A percentile compares a stretch with the other conserved stretches of the same genome.
Evolutionary conservation across 2,113 vertebrate species (phyloP).

Genomic region (Psammodynastes pulverulentus): DNA sequence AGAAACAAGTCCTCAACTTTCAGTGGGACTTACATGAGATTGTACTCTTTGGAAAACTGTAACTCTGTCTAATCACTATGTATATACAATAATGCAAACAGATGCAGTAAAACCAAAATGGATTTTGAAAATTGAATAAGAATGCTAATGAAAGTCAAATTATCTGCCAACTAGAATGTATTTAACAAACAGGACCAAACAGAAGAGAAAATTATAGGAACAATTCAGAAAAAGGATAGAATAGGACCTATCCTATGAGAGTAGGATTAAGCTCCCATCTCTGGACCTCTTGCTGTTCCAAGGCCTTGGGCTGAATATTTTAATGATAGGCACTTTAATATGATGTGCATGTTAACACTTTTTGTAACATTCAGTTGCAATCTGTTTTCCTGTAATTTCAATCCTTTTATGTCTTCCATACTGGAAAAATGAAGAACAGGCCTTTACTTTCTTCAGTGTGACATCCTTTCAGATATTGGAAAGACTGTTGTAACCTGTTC

Average conservation of each 20-base stretch:
- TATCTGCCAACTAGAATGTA: neutral
- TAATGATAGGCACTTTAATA: neutral
- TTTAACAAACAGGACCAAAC: neutral
- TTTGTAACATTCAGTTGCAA: neutral
- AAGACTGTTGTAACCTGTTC: neutral
- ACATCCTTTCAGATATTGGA: neutral
- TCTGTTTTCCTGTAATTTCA: neutral
- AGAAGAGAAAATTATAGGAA: neutral
- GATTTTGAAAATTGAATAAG: neutral
- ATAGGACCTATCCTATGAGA: neutral
- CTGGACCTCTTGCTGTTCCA: neutral
- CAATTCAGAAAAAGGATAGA: neutral
- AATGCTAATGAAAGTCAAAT: neutral
- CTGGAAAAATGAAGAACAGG: neutral
- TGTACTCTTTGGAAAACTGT: neutral
- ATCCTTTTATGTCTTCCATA: neutral
- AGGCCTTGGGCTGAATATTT: neutral
- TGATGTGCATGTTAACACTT: neutral
- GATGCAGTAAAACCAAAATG: neutral
- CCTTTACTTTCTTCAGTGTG: neutral
- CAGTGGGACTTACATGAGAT: neutral
- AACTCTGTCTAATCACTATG: neutral
- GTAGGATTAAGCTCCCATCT: neutral
- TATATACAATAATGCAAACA: neutral
- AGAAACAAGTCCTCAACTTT: neutral